Base-by-base conservation (phyloP, 1,140 invertebrate genomes). In the Sarcophaga peregrina region DNA sequence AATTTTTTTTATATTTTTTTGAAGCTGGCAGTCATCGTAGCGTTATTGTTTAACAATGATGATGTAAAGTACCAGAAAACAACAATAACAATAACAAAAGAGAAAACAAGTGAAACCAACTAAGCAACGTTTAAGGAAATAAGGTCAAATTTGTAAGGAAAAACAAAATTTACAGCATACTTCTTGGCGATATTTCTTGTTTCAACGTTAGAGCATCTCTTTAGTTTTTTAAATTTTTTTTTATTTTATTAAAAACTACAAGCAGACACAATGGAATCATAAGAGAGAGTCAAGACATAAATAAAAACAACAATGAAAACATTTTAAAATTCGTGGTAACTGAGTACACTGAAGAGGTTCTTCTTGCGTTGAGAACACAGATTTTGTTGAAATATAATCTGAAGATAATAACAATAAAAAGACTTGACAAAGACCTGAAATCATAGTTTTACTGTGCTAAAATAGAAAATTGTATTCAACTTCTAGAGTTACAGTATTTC, bases 51-150 rank as follows among this genome's bases (percentile, higher is more conserved):
- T 9, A 8, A 68, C 62, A 68, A 68, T 68, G 62, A 68, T 68
- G 62, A 68, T n/a, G 62, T 68, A 68, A 68, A 52, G 25, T 37
- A 37, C 25, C 25, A 37, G 25, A 37, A 37, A 37, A 37, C 25
- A 37, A 37, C 25, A 37, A 37, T 37, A 37, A 37, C 25, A 37
- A 37, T 37, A 37, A 37, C 25, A 37, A 37, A 37, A 37, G 25
- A 37, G 25, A 37, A 37, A 37, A 37, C 25, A 37, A 37, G 25
- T 37, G 25, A 25, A 68, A 68, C 17, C 5, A 68, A 68, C n/a
- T 68, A 20, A 68, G n/a, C 62, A 68, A 68, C 62, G 20, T 68
- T 68, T 68, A 68, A 68, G 62, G 17, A 68, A 68, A 68, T 68
- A 68, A 68, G 62, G 62, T 68, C 62, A 68, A 68, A 68, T 20